These are phyloP conservation scores for Melinopterus prodromus DNA, from an alignment of 2,888 invertebrate species.

Conservation along the genomic window DNA sequence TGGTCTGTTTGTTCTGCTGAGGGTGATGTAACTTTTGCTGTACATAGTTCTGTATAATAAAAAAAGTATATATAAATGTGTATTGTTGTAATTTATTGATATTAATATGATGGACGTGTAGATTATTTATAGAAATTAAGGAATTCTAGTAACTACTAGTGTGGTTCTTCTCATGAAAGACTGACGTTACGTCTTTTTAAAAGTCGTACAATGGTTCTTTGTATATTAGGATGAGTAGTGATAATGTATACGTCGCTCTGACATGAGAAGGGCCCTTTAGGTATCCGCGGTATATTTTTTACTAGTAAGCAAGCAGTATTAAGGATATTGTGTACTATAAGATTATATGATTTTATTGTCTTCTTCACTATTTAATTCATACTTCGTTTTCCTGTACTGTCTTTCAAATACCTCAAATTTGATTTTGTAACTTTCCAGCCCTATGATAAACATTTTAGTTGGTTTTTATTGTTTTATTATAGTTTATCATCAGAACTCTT, in stretches of 20 bases:
- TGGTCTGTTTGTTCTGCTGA: background rate
- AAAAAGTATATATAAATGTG: slow-evolving; percentile 32
- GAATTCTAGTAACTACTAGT: background rate
- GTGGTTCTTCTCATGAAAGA: background rate
- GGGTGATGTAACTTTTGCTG: background rate
- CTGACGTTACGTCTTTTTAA: background rate
- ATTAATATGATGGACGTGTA: slow-evolving; percentile 20
- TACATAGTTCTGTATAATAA: background rate
- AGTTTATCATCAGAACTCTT: background rate
- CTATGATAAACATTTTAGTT: background rate
- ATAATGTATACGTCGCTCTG: background rate
- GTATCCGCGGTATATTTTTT: slow-evolving; percentile 48
- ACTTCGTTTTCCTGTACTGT: no score
- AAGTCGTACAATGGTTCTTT: background rate
- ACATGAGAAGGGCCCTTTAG: slow-evolving; percentile 8
- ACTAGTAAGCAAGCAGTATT: slow-evolving; percentile 28
- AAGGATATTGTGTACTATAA: background rate
- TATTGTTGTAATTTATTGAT: slow-evolving; percentile 44
- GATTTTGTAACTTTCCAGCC: background rate
- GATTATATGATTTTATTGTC: background rate
- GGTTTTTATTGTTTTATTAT: background rate
- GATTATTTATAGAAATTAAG: background rate
- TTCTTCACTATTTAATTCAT: background rate
- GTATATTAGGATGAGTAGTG: background rate
- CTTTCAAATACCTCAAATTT: background rate